phyloP scores from a whole-genome alignment of 2,797 vertebrate species.

The Holocentrus rufus region DNA sequence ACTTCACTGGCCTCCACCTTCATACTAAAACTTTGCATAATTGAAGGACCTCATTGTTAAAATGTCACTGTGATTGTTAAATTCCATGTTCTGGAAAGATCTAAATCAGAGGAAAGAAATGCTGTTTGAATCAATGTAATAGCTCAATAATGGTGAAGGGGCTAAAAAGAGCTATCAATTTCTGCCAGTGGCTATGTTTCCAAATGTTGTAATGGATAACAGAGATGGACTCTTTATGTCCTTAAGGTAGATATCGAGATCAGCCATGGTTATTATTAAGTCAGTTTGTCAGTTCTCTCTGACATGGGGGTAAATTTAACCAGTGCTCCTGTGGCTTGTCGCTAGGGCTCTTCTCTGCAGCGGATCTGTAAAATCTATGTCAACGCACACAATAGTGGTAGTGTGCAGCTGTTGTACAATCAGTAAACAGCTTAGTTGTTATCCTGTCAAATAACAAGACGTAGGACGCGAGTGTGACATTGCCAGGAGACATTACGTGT shows the following conservation, averaged over 20 bases:
- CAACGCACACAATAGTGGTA: slow-evolving; percentile 58
- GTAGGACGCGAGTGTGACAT: slow-evolving; percentile 49
- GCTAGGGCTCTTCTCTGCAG: slow-evolving; percentile 31
- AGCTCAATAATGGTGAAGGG: slow-evolving; percentile 11
- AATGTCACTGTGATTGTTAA: slow-evolving; percentile 16
- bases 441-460: slow-evolving; percentile 69
- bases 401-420: slow-evolving; percentile 61
- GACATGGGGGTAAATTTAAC: slow-evolving; percentile 32
- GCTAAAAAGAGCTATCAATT: slow-evolving; percentile 29
- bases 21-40: background rate
- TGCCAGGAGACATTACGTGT: slow-evolving; percentile 74
- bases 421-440: slow-evolving; percentile 68
- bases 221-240: slow-evolving; percentile 37
- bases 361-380: slow-evolving; percentile 43
- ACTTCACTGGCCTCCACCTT: background rate
- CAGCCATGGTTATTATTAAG: slow-evolving; percentile 38
- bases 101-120: background rate
- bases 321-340: slow-evolving; percentile 28
- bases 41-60: slow-evolving; percentile 6
- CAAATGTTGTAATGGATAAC: slow-evolving; percentile 59
- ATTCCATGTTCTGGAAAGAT: slow-evolving; percentile 6
- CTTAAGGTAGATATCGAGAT: slow-evolving; percentile 28
- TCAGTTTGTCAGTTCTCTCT: slow-evolving; percentile 41
- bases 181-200: slow-evolving; percentile 43
- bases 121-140: slow-evolving; percentile 27